Base-by-base conservation (phyloP, 2,113 vertebrate genomes). In the Penelope pileata region DNA sequence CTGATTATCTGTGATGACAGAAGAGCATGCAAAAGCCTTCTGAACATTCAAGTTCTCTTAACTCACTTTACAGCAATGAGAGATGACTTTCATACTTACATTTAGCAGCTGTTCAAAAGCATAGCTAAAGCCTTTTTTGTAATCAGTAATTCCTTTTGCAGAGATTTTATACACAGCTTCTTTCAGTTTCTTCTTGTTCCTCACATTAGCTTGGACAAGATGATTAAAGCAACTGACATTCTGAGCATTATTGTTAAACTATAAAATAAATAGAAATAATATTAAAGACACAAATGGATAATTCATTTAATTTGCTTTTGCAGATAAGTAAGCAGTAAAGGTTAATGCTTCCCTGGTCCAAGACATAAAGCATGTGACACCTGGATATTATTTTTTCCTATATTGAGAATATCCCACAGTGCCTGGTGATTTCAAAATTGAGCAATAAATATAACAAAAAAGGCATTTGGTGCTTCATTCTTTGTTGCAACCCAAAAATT, bases 101-200 rank as follows among this genome's bases (percentile, higher is more conserved):
- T 98, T 98, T 84, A 98, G 98, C 47, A 99, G 98, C 95, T 99
- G 99, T 74, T 99, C 98, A 96, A 99, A 99, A 60, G 99, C 99
- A 95, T 99, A 99, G 94, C 99, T 99, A 77, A 99, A 99, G 67
- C 99, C 99, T 92, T 99, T 99, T 59, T 99, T 99, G 97, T 99
- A 99, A 96, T 99, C 99, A 3, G 99, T 99, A 47, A 99, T 99
- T 90, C 99, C 99, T 96, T 99, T 99, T 5, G 99, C 99, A 23
- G 98, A 98, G 93, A 99, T 99, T 96, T 99, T 99, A 96, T 99
- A 98, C 45, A 99, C 99, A 1, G 98, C 99, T 45, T 99, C 99
- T 97, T 99, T 99, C 95, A 99, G 96, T 82, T 99, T 98, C 98
- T 99, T 99, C 97, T 99, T 99, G 96, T 99, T 99, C 94, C 99